phyloP scores from a whole-genome alignment of 1,140 invertebrate genomes.

The Aricia agestis region DNA sequence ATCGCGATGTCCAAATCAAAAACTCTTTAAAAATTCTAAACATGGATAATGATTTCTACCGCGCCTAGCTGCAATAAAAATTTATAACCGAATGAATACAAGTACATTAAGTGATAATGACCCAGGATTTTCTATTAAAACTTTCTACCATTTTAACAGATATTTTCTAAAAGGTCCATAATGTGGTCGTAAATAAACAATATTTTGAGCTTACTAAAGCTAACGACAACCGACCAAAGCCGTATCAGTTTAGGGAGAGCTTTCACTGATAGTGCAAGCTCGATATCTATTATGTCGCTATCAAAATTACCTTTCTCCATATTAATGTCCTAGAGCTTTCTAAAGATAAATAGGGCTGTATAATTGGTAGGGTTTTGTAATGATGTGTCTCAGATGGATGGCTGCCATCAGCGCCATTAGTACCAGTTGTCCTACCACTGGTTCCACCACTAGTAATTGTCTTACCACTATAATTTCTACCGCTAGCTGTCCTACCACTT shows the following conservation, averaged over 20 bases:
- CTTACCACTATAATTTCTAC: not conserved
- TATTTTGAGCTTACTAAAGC: not conserved
- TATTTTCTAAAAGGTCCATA: not conserved
- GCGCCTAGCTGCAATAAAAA: not conserved
- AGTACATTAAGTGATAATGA: constrained; percentile 17
- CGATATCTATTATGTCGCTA: constrained; percentile 28
- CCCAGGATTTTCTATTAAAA: constrained; percentile 9
- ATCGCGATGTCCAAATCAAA: too few species aligned
- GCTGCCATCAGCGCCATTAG: constrained; percentile 29
- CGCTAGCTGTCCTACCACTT: not conserved
- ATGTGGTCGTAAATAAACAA: constrained; percentile 8
- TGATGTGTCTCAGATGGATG: constrained; percentile 50
- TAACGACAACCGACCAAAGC: not conserved
- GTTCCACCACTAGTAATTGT: constrained; percentile 22
- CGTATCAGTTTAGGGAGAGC: constrained; percentile 38
- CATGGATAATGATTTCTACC: too few species aligned
- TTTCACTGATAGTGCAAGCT: constrained; percentile 60
- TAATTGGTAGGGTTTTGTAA: constrained; percentile 49
- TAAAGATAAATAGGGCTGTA: constrained; percentile 56
- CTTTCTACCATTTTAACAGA: constrained; percentile 10
- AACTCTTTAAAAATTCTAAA: too few species aligned
- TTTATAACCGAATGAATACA: not conserved
- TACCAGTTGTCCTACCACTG: constrained; percentile 1
- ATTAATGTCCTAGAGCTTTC: constrained; percentile 71
- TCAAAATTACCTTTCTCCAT: constrained; percentile 69